These are phyloP conservation scores for Notothenia coriiceps DNA, from an alignment of 2,113 vertebrate species.

Conservation along the genomic window DNA sequence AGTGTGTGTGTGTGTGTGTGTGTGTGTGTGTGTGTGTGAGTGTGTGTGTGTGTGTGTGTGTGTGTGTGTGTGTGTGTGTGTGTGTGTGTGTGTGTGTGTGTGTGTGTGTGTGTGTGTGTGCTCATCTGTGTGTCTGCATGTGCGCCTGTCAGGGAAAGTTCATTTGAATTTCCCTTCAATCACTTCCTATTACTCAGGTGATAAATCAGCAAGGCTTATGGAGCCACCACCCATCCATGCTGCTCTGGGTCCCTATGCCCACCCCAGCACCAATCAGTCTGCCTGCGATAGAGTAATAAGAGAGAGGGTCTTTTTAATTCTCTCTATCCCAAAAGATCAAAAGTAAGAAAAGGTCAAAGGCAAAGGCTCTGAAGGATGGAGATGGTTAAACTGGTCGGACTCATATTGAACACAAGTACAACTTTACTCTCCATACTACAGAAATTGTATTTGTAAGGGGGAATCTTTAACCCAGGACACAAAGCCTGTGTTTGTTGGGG, in stretches of 20 bases:
- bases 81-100: conserved; percentile 71
- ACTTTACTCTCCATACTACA: neutral
- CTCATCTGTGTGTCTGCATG: conserved; percentile 66
- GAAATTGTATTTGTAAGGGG: neutral
- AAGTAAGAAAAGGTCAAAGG: neutral
- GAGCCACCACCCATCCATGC: conserved; percentile 70
- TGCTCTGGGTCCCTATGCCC: conserved; percentile 84
- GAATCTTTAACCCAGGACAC: neutral
- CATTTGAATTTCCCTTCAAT: conserved; percentile 99
- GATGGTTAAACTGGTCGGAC: neutral
- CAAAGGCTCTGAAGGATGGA: conserved; percentile 4
- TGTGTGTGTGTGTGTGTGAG: conserved; percentile 85
- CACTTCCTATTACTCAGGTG: conserved; percentile 97
- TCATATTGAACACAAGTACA: neutral
- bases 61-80: conserved; percentile 86
- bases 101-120: conserved; percentile 85
- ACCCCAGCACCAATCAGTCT: conserved; percentile 61
- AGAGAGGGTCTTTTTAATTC: neutral
- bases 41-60: conserved; percentile 63
- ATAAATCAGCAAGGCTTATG: conserved; percentile 91
- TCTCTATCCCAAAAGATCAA: neutral
- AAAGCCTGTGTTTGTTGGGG: too few relatives aligned
- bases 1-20: conserved; percentile 64
- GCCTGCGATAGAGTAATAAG: conserved; percentile 12
- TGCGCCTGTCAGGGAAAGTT: conserved; percentile 96